A percentile compares a stretch with the other conserved stretches of the same genome.
phyloP scores from a whole-genome alignment of 2,113 vertebrate species.

The Tychaedon coryphoeus region DNA sequence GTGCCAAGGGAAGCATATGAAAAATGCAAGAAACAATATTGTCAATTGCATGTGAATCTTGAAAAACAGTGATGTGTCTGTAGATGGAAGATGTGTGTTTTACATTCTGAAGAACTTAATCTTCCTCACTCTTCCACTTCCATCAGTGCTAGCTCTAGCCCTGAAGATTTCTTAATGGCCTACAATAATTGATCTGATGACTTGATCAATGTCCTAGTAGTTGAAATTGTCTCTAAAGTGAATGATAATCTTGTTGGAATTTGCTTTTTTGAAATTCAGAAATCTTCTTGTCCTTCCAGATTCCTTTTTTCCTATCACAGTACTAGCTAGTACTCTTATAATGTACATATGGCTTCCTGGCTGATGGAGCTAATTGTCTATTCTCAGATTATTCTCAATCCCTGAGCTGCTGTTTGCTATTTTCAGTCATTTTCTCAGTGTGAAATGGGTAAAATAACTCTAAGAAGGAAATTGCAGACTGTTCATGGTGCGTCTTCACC shows the following conservation, averaged over 20 bases:
- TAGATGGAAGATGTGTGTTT: background rate
- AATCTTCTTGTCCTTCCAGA: background rate
- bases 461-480: background rate
- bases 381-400: background rate
- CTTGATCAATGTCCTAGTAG: background rate
- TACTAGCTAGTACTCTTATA: background rate
- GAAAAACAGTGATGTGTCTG: background rate
- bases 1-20: conserved; percentile 24
- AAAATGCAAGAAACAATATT: conserved; percentile 34
- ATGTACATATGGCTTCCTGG: background rate
- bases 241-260: background rate
- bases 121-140: background rate
- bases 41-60: background rate
- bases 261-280: background rate
- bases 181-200: background rate
- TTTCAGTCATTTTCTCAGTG: background rate
- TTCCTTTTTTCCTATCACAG: background rate
- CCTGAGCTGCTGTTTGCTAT: background rate
- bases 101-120: background rate
- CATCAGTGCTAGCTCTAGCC: background rate
- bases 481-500: background rate
- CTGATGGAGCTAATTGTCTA: background rate
- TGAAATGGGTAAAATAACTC: background rate
- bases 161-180: background rate
- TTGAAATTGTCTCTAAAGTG: background rate